These are phyloP conservation scores for Autographa pulchrina DNA, from an alignment of 2,888 invertebrate genomes.

Conservation along the genomic window DNA sequence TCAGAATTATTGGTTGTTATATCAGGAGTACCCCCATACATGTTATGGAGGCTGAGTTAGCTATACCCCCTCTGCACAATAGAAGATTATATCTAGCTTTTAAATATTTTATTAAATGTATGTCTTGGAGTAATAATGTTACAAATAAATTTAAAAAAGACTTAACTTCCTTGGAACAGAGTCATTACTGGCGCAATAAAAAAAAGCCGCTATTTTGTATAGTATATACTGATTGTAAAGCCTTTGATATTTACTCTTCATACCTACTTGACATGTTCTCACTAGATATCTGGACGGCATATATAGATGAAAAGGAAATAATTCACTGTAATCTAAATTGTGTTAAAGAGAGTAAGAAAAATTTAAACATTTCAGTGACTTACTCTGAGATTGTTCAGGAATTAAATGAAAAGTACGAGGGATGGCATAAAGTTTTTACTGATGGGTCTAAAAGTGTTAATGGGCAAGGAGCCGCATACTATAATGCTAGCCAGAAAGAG, in stretches of 20 bases:
- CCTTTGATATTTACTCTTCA: background rate
- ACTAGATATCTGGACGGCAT: too few species aligned
- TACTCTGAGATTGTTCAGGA: background rate
- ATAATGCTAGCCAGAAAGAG: background rate
- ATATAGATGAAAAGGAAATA: background rate
- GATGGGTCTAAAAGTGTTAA: slow-evolving; percentile 12
- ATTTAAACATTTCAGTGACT: background rate
- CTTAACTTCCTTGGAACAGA: background rate
- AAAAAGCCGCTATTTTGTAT: background rate
- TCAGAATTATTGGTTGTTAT: too few species aligned
- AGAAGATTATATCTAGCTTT: slow-evolving; percentile 11
- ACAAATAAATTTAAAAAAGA: slow-evolving; percentile 1
- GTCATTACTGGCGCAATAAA: slow-evolving; percentile 9
- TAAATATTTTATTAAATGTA: slow-evolving; percentile 17
- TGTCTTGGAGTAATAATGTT: slow-evolving; percentile 9
- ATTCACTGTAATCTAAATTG: slow-evolving; percentile 3
- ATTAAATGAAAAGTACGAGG: slow-evolving; percentile 9
- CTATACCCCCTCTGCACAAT: background rate
- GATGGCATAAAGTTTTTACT: slow-evolving; percentile 7
- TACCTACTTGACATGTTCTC: slow-evolving; percentile 12
- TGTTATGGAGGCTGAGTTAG: slow-evolving; percentile 13
- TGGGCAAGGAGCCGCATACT: slow-evolving; percentile 13
- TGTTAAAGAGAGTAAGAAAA: slow-evolving; percentile 8
- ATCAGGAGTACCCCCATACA: slow-evolving; percentile 17
- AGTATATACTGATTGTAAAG: background rate